These are phyloP conservation scores for Canis aureus DNA, from an alignment of 2,113 vertebrate species.

Conservation along the genomic window DNA sequence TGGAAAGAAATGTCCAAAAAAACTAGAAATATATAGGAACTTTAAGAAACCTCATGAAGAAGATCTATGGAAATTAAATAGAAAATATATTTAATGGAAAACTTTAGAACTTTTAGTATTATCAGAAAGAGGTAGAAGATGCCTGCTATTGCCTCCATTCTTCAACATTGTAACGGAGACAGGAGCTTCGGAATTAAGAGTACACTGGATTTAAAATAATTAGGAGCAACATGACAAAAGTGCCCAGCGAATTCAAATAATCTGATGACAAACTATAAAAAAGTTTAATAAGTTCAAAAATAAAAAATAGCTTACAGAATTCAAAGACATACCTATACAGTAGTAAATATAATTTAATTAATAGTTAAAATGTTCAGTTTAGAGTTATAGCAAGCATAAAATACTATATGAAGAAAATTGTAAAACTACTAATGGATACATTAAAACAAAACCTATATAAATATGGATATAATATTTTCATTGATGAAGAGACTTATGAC, in stretches of 20 bases:
- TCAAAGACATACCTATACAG: neutral
- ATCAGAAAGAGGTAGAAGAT: neutral
- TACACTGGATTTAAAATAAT: neutral
- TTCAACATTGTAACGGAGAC: neutral
- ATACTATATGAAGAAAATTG: neutral
- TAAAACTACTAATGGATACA: neutral
- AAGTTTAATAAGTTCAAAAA: neutral
- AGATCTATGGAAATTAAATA: neutral
- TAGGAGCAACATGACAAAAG: neutral
- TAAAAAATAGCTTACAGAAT: neutral
- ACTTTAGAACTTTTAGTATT: neutral
- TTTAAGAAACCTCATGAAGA: neutral
- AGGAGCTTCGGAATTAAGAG: neutral
- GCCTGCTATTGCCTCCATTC: neutral
- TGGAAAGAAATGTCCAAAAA: neutral
- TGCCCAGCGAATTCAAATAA: neutral
- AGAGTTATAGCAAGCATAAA: neutral
- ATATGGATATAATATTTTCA: neutral
- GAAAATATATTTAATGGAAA: neutral
- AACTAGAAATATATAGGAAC: neutral
- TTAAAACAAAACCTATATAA: neutral
- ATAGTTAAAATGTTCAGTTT: neutral
- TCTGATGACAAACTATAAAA: neutral
- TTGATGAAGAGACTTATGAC: neutral
- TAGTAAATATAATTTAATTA: neutral